Base-by-base conservation (phyloP, 1,140 invertebrate species). In the Heliconius hermathena region DNA sequence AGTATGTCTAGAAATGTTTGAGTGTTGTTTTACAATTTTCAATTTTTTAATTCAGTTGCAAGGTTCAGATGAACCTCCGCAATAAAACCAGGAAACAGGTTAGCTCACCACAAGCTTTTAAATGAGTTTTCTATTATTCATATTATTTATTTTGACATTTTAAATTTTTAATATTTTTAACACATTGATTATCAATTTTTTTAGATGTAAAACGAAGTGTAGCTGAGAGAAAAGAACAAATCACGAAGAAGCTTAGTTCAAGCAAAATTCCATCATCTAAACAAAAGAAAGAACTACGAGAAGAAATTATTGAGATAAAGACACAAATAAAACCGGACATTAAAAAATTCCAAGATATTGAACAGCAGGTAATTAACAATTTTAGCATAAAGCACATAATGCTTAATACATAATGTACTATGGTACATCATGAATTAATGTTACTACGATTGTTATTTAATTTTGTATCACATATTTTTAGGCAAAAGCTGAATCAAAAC, bases 241-340 rank as follows among this genome's bases (percentile, higher is more conserved):
- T 97, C 73, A 96, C 96, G 52, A 96, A 96, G 90, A 96, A 96
- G 80, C 90, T 97, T 29, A 97, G 96, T 66, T 96, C 96, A 81
- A 95, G 95, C 85, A 96, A 95, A 86, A 95, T 96, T 83, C 96
- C 96, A 8, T 96, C 96, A 46, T 96, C 96, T 9, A 95, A 96
- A 80, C 96, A 97, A 88, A 95, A 96, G 83, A 96, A 95, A 83
- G 96, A 97, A 94, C 95, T 96, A 41, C 95, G 95, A 49, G 95
- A 96, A 87, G 96, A 97, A 91, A 96, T 96, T 70, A 96, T 95
- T 66, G 96, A 96, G 91, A 97, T 97, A 73, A 96, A 96, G 88
- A 95, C 96, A 77, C 96, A 96, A 91, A 96, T 95, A 22, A 95
- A 95, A 87, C 94, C 94, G 0, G 94, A 95, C 57, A 95, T 95